Percentiles rank a stretch among this genome's conserved stretches.
Evolutionary conservation across 2,888 invertebrate species (phyloP).

Genomic region (Crepidodera aurea): DNA sequence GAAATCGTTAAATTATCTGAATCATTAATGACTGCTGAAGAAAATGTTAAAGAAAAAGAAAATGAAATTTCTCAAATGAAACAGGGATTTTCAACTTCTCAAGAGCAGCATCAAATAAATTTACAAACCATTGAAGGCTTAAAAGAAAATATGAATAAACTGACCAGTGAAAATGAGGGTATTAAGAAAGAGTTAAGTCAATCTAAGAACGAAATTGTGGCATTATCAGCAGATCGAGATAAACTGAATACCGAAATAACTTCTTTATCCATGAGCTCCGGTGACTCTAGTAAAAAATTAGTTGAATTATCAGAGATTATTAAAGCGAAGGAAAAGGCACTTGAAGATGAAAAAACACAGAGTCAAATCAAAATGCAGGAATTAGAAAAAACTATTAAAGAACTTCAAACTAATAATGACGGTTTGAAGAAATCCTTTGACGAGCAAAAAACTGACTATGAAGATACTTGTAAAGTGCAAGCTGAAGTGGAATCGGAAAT

Average conservation of each 20-base stretch:
- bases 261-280: conserved; percentile 45
- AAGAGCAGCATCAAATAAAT: conserved; percentile 38
- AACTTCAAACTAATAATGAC: conserved; percentile 14
- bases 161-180: conserved; percentile 36
- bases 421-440: conserved; percentile 23
- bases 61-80: conserved; percentile 68
- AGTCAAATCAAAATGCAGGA: conserved; percentile 49
- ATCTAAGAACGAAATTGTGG: conserved; percentile 37
- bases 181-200: conserved; percentile 32
- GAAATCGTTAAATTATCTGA: conserved; percentile 43
- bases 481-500: conserved; percentile 33
- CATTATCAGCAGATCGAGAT: conserved; percentile 59
- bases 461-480: conserved; percentile 31
- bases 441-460: conserved; percentile 31
- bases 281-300: conserved; percentile 49
- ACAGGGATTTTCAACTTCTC: conserved; percentile 23
- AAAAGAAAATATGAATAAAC: conserved; percentile 33
- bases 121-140: conserved; percentile 32
- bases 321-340: conserved; percentile 47
- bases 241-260: conserved; percentile 51
- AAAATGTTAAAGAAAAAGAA: conserved; percentile 56
- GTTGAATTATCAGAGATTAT: conserved; percentile 49
- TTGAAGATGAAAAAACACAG: conserved; percentile 46
- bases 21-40: conserved; percentile 37
- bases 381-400: conserved; percentile 25